These are phyloP conservation scores for Apomyelois bistriatella DNA, from an alignment of 2,888 invertebrate genomes.

Conservation along the genomic window DNA sequence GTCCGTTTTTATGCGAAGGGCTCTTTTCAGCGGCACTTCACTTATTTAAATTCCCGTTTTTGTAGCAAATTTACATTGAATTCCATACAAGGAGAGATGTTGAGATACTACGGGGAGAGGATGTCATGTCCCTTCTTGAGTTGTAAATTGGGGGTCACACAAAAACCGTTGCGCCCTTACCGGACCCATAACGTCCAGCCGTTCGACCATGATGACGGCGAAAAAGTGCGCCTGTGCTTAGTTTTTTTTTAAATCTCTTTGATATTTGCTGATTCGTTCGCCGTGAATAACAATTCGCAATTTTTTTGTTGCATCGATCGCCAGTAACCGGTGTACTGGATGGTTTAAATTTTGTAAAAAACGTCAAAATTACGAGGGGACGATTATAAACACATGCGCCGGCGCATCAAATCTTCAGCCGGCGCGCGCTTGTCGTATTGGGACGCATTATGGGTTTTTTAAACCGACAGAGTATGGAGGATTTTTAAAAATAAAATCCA, in stretches of 20 bases:
- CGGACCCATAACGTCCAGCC: slow-evolving; percentile 73
- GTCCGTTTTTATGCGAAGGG: slow-evolving; percentile 65
- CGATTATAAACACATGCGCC: slow-evolving; percentile 77
- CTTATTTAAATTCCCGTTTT: slow-evolving; percentile 79
- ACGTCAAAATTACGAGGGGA: slow-evolving; percentile 73
- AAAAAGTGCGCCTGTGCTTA: slow-evolving; percentile 56
- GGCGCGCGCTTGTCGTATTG: slow-evolving; percentile 65
- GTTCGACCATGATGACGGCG: slow-evolving; percentile 56
- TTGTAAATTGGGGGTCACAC: slow-evolving; percentile 78
- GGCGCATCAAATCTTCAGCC: slow-evolving; percentile 80
- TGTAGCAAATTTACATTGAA: slow-evolving; percentile 76
- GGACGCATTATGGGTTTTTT: slow-evolving; percentile 74
- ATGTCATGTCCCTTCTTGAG: slow-evolving; percentile 64
- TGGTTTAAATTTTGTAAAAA: slow-evolving; percentile 65
- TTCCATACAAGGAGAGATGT: slow-evolving; percentile 66
- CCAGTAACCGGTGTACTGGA: slow-evolving; percentile 64
- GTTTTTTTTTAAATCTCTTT: slow-evolving; percentile 60
- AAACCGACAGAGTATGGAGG: slow-evolving; percentile 63
- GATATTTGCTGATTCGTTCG: slow-evolving; percentile 62
- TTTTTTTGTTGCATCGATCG: slow-evolving; percentile 54
- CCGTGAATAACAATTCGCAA: slow-evolving; percentile 64
- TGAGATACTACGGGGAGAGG: slow-evolving; percentile 57
- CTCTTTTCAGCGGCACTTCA: slow-evolving; percentile 56
- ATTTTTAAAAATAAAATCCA: slow-evolving; percentile 74
- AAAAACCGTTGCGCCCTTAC: slow-evolving; percentile 76